Evolutionary conservation across 2,888 invertebrate species (phyloP).

Genomic region (Teleiodes luculella): DNA sequence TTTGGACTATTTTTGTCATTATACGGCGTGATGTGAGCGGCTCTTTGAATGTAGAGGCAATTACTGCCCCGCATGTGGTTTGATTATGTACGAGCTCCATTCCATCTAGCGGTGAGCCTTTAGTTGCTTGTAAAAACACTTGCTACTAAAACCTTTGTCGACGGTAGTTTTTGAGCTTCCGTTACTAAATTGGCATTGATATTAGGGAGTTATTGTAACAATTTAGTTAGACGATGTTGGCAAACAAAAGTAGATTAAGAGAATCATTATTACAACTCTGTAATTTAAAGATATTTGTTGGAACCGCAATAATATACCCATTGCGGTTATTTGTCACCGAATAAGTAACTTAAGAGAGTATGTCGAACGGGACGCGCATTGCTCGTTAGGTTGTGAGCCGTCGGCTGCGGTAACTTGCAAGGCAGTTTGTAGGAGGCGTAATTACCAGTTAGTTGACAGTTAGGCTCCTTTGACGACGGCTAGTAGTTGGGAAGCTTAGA

Average conservation of each 20-base stretch:
- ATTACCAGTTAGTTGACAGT: slow-evolving; percentile 60
- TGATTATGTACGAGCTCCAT: slow-evolving; percentile 72
- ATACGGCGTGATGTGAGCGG: slow-evolving; percentile 77
- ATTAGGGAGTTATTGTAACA: slow-evolving; percentile 63
- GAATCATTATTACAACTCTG: slow-evolving; percentile 27
- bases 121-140: slow-evolving; percentile 67
- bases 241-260: slow-evolving; percentile 39
- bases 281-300: slow-evolving; percentile 31
- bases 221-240: slow-evolving; percentile 42
- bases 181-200: slow-evolving; percentile 71
- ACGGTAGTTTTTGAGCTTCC: slow-evolving; percentile 70
- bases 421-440: slow-evolving; percentile 45
- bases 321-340: slow-evolving; percentile 32
- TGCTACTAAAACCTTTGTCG: slow-evolving; percentile 63
- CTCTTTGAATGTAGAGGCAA: slow-evolving; percentile 77
- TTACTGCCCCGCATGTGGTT: slow-evolving; percentile 78
- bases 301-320: slow-evolving; percentile 30
- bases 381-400: slow-evolving; percentile 25
- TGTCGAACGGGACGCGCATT: slow-evolving; percentile 21
- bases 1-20: slow-evolving; percentile 79
- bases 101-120: slow-evolving; percentile 68
- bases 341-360: slow-evolving; percentile 26
- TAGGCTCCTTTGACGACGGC: slow-evolving; percentile 53
- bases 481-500: slow-evolving; percentile 39
- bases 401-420: slow-evolving; percentile 29